A percentile compares a stretch with the other conserved stretches of the same genome.
Evolutionary conservation across 2,888 invertebrate species (phyloP).

Genomic region (Lasioglossum zephyrum): DNA sequence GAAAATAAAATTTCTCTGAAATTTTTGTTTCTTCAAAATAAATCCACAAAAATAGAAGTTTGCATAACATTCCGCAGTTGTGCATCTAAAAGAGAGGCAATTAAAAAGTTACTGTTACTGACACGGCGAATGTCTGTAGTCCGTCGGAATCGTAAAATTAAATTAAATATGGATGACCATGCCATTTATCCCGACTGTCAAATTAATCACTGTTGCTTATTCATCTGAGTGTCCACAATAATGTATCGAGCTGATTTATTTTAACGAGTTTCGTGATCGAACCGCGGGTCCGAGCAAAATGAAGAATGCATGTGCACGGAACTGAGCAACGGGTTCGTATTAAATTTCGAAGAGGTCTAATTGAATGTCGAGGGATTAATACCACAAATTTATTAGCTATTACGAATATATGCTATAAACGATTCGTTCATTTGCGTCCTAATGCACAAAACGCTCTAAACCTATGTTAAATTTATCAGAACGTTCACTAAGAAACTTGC

Average conservation of each 20-base stretch:
- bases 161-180: background rate
- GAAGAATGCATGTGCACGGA: background rate
- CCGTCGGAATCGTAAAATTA: background rate
- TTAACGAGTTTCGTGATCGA: background rate
- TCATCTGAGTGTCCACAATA: background rate
- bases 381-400: constrained; percentile 21
- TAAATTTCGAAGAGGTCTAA: constrained; percentile 19
- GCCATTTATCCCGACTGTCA: background rate
- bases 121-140: background rate
- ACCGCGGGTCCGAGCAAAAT: background rate
- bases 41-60: background rate
- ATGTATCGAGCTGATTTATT: background rate
- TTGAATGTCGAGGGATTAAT: constrained; percentile 16
- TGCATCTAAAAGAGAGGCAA: background rate
- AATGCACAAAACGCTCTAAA: background rate
- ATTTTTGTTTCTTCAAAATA: background rate
- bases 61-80: background rate
- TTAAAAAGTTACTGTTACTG: background rate
- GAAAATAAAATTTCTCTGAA: background rate
- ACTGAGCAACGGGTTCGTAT: background rate
- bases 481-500: background rate
- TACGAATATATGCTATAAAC: background rate
- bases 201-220: background rate
- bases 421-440: constrained; percentile 6
- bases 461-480: background rate